Base-by-base conservation (phyloP, 2,888 invertebrate genomes). In the Dermolepida albohirtum region DNA sequence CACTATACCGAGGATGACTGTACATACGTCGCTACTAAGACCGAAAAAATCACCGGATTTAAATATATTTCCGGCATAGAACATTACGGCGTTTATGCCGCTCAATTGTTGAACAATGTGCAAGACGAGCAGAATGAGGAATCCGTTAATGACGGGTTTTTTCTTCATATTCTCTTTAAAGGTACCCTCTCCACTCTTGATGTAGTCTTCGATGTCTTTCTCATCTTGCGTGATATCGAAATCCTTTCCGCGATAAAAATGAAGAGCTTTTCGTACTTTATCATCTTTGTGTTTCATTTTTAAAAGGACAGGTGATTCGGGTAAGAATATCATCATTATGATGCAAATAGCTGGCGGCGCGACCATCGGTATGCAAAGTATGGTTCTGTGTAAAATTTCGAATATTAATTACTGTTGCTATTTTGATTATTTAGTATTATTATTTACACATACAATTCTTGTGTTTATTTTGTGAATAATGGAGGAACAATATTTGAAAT, bases 41-140 rank as follows among this genome's bases (percentile, higher is more conserved):
- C 87, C 81, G 68, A 89, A 89, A 11, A 59, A 62, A 27, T 91
- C 91, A 8, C 92, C 89, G 2, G 89, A 89, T 54, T 84, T 74
- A 82, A 93, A 92, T 75, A 93, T 93, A 57, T 85, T 84, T 67
- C 87, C 87, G 0, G 92, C 89, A 79, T 91, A 92, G 83, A 93
- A 92, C 75, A 93, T 91, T 70, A 93, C 90, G 0, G 92, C 92
- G 82, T 93, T 92, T 74, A 93, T 87, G 67, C 93, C 93, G 66
- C 90, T 90, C 77, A 92, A 87, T 80, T 93, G 93, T 76, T 93
- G 93, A 82, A 92, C 91, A 5, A 85, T 72, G 84, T 87, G 86
- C 43, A 87, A 78, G 1, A 80, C 80, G 11, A 83, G 67, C 43
- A 82, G 77, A 67, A 82, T 78, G 2, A 79, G 41, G 22, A 82